Base-by-base conservation (phyloP, 2,113 vertebrate genomes). In the Oxyruncus cristatus region DNA sequence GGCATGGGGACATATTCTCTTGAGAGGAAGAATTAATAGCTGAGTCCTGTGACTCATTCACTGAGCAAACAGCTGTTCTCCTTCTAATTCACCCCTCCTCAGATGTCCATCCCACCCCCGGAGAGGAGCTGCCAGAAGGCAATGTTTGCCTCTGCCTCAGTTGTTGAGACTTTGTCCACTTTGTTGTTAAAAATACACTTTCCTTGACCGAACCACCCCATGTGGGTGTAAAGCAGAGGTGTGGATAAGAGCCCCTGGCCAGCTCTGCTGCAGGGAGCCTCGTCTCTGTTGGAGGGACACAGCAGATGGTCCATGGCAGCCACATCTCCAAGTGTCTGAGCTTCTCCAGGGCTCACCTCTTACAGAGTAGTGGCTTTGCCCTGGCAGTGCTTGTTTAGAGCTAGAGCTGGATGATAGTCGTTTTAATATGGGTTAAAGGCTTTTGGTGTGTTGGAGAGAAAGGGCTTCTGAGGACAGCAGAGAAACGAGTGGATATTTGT, bases 1-100 rank as follows among this genome's bases (percentile, higher is more conserved):
- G 95, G 88, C 84, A 89, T 78, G 39, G 86, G 92, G 86, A 62
- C 74, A 87, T 61, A 52, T 92, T 67, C 88, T 85, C 82, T 53
- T 15, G 88, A 72, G 88, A 96, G 93, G 72, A 93, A 80, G 88
- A 95, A 94, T 96, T 93, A 80, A 90, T 93, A 88, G 89, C 77
- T 1, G 66, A 93, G 90, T 83, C 73, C 81, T 86, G 85, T 93
- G 96, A 93, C 83, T 95, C 85, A 81, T 66, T 93, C 76, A 50
- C 27, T 71, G 76, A 82, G 39, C 88, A 81, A 83, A 91, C 94
- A 95, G 96, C 95, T 96, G 91, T 86, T 93, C 89, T 95, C 41
- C 24, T 30, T 93, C 88, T 90, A 62, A 88, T 67, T 95, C 79
- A 67, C 83, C 88, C 94, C 82, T 91, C 89, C 94, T 96, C 68